These are phyloP conservation scores for Noctuana brunneofusca DNA, from an alignment of 2,888 invertebrate species.

Conservation along the genomic window DNA sequence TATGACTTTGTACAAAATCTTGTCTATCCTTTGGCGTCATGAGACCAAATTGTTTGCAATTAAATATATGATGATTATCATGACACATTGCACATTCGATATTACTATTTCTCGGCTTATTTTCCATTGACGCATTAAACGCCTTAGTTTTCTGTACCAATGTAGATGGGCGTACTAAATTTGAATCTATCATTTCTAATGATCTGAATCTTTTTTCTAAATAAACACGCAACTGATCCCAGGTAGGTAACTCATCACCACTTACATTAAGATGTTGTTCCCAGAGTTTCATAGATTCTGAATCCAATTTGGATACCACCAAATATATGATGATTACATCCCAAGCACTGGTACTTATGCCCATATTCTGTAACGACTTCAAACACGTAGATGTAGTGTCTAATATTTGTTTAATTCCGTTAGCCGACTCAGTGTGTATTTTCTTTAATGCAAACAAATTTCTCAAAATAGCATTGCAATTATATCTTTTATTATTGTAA, in stretches of 20 bases:
- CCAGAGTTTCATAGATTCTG: not conserved
- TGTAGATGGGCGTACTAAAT: not conserved
- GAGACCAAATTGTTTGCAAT: not conserved
- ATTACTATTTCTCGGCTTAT: not conserved
- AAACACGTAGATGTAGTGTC: not conserved
- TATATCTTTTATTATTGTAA: not conserved
- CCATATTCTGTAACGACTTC: not conserved
- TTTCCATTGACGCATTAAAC: not conserved
- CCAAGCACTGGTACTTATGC: not conserved
- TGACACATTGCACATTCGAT: not conserved
- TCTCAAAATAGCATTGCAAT: not conserved
- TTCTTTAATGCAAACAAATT: not conserved
- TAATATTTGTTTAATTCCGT: not conserved
- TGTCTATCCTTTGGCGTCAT: not conserved
- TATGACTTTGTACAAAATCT: not conserved
- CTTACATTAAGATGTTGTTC: not conserved
- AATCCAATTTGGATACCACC: not conserved
- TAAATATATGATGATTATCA: not conserved
- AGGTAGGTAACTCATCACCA: not conserved
- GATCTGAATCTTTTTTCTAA: not conserved
- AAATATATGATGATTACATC: not conserved
- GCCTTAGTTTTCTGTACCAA: not conserved
- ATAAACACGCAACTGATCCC: not conserved
- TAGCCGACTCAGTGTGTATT: not conserved
- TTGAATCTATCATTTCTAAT: not conserved